Conservation (phyloP, 2,888 invertebrate genomes). For the Platynereis dumerilii region DNA sequence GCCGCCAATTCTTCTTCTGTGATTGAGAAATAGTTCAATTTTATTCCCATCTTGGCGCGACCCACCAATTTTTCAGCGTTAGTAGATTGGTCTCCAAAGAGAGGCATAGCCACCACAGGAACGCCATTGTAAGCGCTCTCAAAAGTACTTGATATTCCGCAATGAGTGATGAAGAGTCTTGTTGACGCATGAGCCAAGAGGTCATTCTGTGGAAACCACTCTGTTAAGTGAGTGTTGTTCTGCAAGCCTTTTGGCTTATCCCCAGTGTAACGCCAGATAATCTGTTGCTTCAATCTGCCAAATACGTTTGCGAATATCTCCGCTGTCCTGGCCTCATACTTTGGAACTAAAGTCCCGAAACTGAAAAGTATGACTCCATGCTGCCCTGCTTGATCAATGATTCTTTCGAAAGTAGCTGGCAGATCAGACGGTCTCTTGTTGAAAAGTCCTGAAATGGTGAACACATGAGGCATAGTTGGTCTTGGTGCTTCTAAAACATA, state of each 20-base stretch:
- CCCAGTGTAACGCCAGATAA: slow-evolving; percentile 1
- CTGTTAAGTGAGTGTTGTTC: too few species aligned
- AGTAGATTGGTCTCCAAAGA: too few species aligned
- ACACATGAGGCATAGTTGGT: background rate
- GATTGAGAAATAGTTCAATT: too few species aligned
- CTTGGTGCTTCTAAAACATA: slow-evolving; percentile 2
- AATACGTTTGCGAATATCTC: background rate
- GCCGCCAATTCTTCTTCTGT: too few species aligned
- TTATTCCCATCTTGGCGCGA: too few species aligned
- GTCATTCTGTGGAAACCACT: too few species aligned
- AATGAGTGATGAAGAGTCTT: too few species aligned
- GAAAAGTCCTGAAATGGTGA: background rate
- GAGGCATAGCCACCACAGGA: too few species aligned
- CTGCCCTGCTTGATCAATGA: background rate
- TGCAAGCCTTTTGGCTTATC: background rate
- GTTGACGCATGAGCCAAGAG: too few species aligned
- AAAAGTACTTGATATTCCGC: too few species aligned
- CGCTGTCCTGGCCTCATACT: background rate
- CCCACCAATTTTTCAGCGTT: too few species aligned
- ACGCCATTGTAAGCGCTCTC: too few species aligned
- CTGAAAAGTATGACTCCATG: background rate
- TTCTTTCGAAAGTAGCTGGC: background rate
- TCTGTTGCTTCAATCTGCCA: background rate
- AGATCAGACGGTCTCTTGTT: background rate
- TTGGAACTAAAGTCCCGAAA: background rate